phyloP scores from a whole-genome alignment of 2,113 vertebrate genomes.

The Microcebus lehilahytsara region DNA sequence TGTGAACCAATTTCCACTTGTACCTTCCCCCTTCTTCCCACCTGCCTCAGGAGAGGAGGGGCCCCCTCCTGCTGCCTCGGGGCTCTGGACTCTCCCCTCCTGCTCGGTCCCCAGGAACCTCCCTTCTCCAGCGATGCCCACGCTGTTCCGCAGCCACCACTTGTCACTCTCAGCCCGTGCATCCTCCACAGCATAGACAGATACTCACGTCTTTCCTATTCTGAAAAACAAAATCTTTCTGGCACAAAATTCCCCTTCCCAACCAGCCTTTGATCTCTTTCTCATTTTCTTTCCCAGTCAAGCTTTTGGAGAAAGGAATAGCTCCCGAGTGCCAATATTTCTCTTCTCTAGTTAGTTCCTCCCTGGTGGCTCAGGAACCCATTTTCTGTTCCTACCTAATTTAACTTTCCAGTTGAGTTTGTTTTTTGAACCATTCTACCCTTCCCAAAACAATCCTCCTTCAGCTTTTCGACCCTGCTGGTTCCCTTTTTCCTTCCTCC shows the following conservation, averaged over 20 bases:
- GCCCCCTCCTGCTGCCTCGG: rapidly evolving
- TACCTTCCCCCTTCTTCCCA: not conserved
- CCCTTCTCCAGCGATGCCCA: too few species aligned
- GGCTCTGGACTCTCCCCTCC: not conserved
- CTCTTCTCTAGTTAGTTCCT: not conserved
- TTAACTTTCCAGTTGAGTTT: not conserved
- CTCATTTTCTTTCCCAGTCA: not conserved
- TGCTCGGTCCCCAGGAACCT: not conserved
- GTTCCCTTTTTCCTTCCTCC: not conserved
- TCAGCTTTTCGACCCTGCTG: not conserved
- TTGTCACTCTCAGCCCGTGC: not conserved
- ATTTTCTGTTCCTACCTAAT: not conserved
- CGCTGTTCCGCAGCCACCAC: not conserved
- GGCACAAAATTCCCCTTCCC: not conserved
- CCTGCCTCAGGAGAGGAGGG: not conserved
- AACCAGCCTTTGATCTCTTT: too few species aligned
- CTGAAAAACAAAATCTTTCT: not conserved
- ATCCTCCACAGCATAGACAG: not conserved
- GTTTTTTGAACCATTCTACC: not conserved
- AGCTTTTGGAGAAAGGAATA: not conserved
- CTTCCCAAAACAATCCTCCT: not conserved
- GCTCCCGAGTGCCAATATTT: not conserved
- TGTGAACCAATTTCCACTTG: not conserved
- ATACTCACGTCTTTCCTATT: too few species aligned
- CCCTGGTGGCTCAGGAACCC: not conserved